A percentile compares a stretch with the other conserved stretches of the same genome.
phyloP scores from a whole-genome alignment of 2,888 invertebrate genomes.

The Gari tellinella region DNA sequence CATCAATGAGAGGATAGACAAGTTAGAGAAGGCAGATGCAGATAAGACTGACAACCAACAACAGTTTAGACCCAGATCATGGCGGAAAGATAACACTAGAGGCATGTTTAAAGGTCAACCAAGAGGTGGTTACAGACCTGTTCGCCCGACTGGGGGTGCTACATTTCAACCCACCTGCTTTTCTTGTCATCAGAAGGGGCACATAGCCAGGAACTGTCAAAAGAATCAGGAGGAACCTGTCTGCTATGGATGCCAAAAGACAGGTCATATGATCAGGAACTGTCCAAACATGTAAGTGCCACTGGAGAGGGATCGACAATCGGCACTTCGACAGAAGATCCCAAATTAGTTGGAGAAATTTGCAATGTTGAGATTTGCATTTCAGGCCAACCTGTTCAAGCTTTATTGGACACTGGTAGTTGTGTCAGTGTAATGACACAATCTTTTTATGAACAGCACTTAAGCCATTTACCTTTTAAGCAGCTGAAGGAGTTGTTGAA shows the following conservation, averaged over 20 bases:
- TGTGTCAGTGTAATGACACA: slow-evolving; percentile 21
- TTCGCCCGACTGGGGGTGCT: slow-evolving; percentile 8
- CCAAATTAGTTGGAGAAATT: slow-evolving; percentile 21
- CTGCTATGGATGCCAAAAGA: not conserved
- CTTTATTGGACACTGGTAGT: slow-evolving; percentile 36
- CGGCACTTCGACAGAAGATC: not conserved
- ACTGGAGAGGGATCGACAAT: slow-evolving; percentile 2
- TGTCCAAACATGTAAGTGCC: slow-evolving; percentile 13
- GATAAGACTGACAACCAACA: slow-evolving; percentile 2
- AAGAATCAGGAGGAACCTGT: not conserved
- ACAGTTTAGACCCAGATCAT: slow-evolving; percentile 3
- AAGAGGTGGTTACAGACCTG: not conserved
- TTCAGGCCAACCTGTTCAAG: not conserved
- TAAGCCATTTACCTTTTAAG: not conserved
- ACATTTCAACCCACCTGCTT: slow-evolving; percentile 19
- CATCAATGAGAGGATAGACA: not conserved
- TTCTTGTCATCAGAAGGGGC: slow-evolving; percentile 14
- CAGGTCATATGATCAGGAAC: not conserved
- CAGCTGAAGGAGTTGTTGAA: slow-evolving; percentile 17
- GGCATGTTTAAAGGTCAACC: not conserved
- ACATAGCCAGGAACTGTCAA: slow-evolving; percentile 20
- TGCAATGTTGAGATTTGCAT: slow-evolving; percentile 12
- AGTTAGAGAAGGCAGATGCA: not conserved
- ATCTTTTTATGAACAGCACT: slow-evolving; percentile 10
- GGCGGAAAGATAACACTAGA: not conserved